Evolutionary conservation across 2,113 vertebrate species (phyloP).

Genomic region (Macrotus californicus): DNA sequence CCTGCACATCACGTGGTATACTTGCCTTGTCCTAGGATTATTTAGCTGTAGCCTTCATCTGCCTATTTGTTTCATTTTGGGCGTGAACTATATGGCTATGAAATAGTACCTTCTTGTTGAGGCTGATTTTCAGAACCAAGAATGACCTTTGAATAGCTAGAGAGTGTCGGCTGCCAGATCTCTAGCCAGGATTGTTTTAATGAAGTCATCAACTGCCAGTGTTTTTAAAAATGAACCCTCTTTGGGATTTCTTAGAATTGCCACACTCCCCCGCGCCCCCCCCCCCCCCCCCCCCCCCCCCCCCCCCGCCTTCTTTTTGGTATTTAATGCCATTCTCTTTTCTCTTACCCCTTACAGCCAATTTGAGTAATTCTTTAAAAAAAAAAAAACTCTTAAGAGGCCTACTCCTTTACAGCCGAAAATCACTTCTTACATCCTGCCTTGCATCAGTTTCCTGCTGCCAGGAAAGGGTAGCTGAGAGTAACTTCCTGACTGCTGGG

Average conservation of each 20-base stretch:
- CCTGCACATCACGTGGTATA: not conserved
- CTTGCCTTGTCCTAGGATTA: not conserved
- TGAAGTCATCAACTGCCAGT: not conserved
- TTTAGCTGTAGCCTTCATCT: not conserved
- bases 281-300: too few relatives aligned
- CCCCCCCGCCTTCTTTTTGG: not conserved
- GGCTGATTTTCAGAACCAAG: conserved; percentile 15
- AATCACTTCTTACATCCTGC: conserved; percentile 49
- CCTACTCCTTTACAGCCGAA: not conserved
- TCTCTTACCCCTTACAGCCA: not conserved
- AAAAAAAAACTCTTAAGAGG: not conserved
- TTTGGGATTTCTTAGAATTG: not conserved
- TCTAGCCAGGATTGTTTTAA: not conserved
- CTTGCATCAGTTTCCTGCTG: conserved; percentile 51
- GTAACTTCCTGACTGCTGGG: conserved; percentile 47
- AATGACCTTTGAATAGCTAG: not conserved
- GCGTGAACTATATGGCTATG: not conserved
- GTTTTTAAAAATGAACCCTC: not conserved
- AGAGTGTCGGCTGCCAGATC: not conserved
- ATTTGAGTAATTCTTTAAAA: conserved; percentile 29
- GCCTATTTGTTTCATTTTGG: not conserved
- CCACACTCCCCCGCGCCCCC: too few relatives aligned
- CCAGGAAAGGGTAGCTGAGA: conserved; percentile 5
- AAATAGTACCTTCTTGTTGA: not conserved
- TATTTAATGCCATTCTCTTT: not conserved